These are phyloP conservation scores for Sarotherodon lohbergeri DNA, from an alignment of 2,113 vertebrate species.

Conservation along the genomic window DNA sequence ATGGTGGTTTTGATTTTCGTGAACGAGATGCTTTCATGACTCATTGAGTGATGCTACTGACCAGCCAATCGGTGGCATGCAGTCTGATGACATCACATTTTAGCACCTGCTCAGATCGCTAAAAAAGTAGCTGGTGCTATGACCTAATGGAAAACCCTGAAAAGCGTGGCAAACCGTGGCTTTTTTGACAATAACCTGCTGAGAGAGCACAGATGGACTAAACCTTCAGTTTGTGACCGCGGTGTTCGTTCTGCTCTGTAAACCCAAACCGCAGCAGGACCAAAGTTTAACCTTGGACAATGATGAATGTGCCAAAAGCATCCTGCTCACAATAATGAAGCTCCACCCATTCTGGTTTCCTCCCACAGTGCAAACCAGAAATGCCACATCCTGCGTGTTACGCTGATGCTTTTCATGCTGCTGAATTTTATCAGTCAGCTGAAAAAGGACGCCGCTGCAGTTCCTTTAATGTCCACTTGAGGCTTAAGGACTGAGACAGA, in stretches of 20 bases:
- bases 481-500: background rate
- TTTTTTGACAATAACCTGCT: background rate
- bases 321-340: background rate
- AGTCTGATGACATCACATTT: background rate
- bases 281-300: background rate
- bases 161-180: rapidly evolving
- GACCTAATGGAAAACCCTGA: background rate
- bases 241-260: background rate
- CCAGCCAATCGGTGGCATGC: background rate
- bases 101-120: background rate
- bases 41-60: background rate
- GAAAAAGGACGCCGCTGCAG: background rate
- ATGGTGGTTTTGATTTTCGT: background rate
- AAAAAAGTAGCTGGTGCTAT: background rate
- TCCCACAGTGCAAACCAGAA: background rate
- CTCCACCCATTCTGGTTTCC: background rate
- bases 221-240: background rate
- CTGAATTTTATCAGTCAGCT: background rate
- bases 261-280: background rate
- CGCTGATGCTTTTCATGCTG: background rate
- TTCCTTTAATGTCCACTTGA: background rate
- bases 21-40: background rate
- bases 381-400: background rate
- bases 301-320: background rate
- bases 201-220: background rate